phyloP scores from a whole-genome alignment of 2,888 invertebrate genomes.

The Spisula solida region DNA sequence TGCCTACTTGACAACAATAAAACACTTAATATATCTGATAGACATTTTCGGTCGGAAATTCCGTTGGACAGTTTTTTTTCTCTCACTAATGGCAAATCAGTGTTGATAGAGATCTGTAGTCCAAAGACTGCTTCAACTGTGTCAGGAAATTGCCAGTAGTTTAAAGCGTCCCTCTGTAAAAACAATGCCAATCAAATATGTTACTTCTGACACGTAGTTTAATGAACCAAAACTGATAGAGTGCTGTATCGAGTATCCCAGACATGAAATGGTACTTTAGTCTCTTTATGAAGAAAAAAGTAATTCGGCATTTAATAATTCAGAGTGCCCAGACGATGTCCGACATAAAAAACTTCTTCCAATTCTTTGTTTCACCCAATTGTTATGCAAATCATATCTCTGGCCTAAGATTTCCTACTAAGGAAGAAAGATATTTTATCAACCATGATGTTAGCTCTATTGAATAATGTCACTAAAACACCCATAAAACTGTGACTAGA shows the following conservation, averaged over 20 bases:
- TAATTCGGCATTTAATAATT: slow-evolving; percentile 38
- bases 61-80: slow-evolving; percentile 21
- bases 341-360: slow-evolving; percentile 31
- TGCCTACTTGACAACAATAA: not conserved
- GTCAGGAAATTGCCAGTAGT: slow-evolving; percentile 57
- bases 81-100: slow-evolving; percentile 21
- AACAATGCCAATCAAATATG: slow-evolving; percentile 61
- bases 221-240: slow-evolving; percentile 57
- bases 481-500: slow-evolving; percentile 22
- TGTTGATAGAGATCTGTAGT: slow-evolving; percentile 31
- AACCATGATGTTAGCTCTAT: not conserved
- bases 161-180: slow-evolving; percentile 41
- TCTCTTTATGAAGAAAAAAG: slow-evolving; percentile 34
- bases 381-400: slow-evolving; percentile 43
- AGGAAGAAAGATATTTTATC: not conserved
- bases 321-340: slow-evolving; percentile 41
- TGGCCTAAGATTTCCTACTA: not conserved
- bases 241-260: slow-evolving; percentile 25
- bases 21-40: not conserved
- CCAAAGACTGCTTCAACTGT: slow-evolving; percentile 23
- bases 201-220: slow-evolving; percentile 41
- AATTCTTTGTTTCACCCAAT: slow-evolving; percentile 26
- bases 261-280: slow-evolving; percentile 48
- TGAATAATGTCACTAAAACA: slow-evolving; percentile 3
- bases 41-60: slow-evolving; percentile 22